These are phyloP conservation scores for Drosophila birchii DNA, from an alignment of 2,888 invertebrate genomes.

Conservation along the genomic window DNA sequence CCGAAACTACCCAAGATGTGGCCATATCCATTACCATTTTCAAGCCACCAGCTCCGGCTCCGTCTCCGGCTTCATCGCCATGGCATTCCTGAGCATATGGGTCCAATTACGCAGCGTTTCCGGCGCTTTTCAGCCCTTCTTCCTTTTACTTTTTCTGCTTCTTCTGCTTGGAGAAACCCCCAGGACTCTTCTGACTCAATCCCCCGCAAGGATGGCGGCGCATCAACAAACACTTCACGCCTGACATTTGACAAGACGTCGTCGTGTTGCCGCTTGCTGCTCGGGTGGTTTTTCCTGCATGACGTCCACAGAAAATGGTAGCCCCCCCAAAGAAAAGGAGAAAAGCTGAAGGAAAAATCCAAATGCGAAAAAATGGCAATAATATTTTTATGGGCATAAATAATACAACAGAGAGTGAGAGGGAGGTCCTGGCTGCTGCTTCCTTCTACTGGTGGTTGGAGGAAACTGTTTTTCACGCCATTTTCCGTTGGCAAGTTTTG, in stretches of 20 bases:
- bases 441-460: background rate
- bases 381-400: slow-evolving; percentile 79
- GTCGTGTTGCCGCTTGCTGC: slow-evolving; percentile 5
- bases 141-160: background rate
- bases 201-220: slow-evolving; percentile 42
- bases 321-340: background rate
- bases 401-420: slow-evolving; percentile 55
- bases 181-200: slow-evolving; percentile 4
- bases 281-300: slow-evolving; percentile 7
- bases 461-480: slow-evolving; percentile 70
- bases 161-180: slow-evolving; percentile 19
- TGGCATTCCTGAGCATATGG: slow-evolving; percentile 63
- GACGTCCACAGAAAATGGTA: slow-evolving; percentile 40
- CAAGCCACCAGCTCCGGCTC: slow-evolving; percentile 5
- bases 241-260: slow-evolving; percentile 76
- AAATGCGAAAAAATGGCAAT: slow-evolving; percentile 79
- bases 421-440: slow-evolving; percentile 7
- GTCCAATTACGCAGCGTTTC: slow-evolving; percentile 78
- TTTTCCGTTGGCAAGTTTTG: slow-evolving; percentile 53
- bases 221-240: slow-evolving; percentile 80
- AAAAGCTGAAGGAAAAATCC: slow-evolving; percentile 47
- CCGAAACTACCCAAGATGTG: slow-evolving; percentile 37
- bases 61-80: background rate
- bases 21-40: slow-evolving; percentile 25
- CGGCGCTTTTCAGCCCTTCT: slow-evolving; percentile 48